Evolutionary conservation across 37 sponge, comb jelly and placozoan genomes (phyloP), one percentile per base, ranked within the genome.

Genomic region (Theonella swinhoei): DNA sequence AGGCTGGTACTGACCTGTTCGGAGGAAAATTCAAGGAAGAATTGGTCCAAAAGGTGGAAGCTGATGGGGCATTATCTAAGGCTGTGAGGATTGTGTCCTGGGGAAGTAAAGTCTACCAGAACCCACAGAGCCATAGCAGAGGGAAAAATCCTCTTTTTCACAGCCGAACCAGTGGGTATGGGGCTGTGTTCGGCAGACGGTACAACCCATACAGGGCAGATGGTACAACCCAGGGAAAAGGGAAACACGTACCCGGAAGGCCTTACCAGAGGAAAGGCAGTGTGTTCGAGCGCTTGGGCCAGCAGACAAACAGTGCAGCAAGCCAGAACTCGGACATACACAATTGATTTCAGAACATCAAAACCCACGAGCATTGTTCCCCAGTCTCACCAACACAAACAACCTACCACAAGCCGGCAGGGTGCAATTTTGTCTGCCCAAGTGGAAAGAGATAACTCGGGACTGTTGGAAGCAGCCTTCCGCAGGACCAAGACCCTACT

Each of bases 31-130:
- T 62, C 20, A 33, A 61, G 22, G 64, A 59, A n/a, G 5, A 3
- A 23, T 38, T 77, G 14, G 30, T 65, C n/a, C 31, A 64, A 42
- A 39, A 64, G 79, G 79, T 79, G n/a, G 67, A 79, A 68, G 39
- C n/a, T 64, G 79, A 79, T 34, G 9, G 42, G 8, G 66, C 67
- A 1, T 29, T 79, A 64, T 41, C 42, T 2, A 64, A 62, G 64
- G 66, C 61, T n/a, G 60, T 58, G 60, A 58, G 19, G 19, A 58
- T 19, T 58, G 60, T 58, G 11, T 58, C 60, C 11, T 20, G 60
- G 19, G 60, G 60, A 11, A 58, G 17, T 20, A 58, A 58, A 58
- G 60, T 58, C 17, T 58, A 58, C 60, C 11, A 58, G 60, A 58
- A 58, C 60, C 60, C 60, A 20, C 60, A 58, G 19, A 19, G 17